Evolutionary conservation across 2,113 vertebrate species (phyloP), one percentile per base, ranked within the genome.

Genomic region (Melanerpes formicivorus): DNA sequence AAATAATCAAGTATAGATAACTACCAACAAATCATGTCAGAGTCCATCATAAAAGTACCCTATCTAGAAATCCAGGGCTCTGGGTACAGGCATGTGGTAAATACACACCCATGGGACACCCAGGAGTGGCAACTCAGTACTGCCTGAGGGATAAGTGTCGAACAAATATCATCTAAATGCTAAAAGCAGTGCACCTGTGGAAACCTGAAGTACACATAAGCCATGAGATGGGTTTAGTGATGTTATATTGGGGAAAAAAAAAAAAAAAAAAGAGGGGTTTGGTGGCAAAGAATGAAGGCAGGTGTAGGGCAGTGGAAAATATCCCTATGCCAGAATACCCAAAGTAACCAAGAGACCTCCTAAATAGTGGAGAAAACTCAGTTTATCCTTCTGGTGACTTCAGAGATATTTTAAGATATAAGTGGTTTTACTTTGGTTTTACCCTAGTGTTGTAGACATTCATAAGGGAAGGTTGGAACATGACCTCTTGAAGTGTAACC

Each of bases 91-190:
- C 6, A 7, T 10, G 17, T 46, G 55, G 59, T 15, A 64, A 70
- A 58, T 17, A 7, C 30, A 26, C 25, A 77, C 23, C 55, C 15
- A 3, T 23, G 79, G 25, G 40, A 30, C 65, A 78, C 23, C 32
- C 50, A 16, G 42, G 48, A 21, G n/a, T 0, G 1, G 55, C n/a
- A 58, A 34, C 22, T 8, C 71, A 10, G 5, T 42, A 17, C 12
- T 73, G 55, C 54, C 30, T 8, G 2, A 58, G 27, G 75, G 32
- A 77, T 59, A 56, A 32, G 6, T 9, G 26, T 50, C 29, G 25
- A 16, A 27, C 0, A 2, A 37, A 13, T 56, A 18, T 29, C 10
- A 1, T 37, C 32, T 72, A 54, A 34, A 5, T 1, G 2, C 58
- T 60, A 25, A 84, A 12, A 58, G 12, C 34, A 32, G 12, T 2